Evolutionary conservation across 2,113 vertebrate genomes (phyloP).

Genomic region (Gymnarchus niloticus): DNA sequence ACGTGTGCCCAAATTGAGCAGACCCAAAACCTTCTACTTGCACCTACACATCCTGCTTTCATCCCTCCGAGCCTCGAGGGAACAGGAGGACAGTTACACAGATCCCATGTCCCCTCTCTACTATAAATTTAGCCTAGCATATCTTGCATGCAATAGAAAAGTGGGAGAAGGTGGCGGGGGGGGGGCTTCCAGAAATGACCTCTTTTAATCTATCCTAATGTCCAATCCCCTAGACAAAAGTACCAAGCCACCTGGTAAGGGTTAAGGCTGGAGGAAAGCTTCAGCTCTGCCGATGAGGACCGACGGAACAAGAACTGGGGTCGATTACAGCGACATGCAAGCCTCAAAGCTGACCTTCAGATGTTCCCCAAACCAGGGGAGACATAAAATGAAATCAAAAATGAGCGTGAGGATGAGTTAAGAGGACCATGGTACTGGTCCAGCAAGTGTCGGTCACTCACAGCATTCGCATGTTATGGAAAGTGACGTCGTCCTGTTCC

Average conservation of each 20-base stretch:
- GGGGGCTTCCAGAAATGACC: not conserved
- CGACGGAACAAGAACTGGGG: not conserved
- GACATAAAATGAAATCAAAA: not conserved
- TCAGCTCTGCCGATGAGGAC: too few species aligned
- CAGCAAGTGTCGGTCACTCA: not conserved
- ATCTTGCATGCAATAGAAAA: not conserved
- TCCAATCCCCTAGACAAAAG: not conserved
- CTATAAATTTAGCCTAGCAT: not conserved
- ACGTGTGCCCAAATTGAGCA: not conserved
- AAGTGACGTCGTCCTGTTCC: slow-evolving; percentile 19
- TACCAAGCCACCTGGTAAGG: not conserved
- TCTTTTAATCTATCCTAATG: not conserved
- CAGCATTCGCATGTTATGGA: slow-evolving; percentile 24
- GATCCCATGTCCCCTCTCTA: not conserved
- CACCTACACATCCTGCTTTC: not conserved
- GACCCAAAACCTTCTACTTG: not conserved
- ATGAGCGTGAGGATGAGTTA: not conserved
- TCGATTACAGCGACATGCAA: not conserved
- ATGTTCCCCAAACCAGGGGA: not conserved
- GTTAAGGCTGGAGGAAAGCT: not conserved
- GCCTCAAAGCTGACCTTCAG: not conserved
- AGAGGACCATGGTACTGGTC: not conserved
- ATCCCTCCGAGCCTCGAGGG: not conserved
- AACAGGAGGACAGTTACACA: not conserved
- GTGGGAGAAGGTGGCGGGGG: not conserved